These are phyloP conservation scores for Scaptomyza flava DNA, from an alignment of 2,888 invertebrate species.

Conservation along the genomic window DNA sequence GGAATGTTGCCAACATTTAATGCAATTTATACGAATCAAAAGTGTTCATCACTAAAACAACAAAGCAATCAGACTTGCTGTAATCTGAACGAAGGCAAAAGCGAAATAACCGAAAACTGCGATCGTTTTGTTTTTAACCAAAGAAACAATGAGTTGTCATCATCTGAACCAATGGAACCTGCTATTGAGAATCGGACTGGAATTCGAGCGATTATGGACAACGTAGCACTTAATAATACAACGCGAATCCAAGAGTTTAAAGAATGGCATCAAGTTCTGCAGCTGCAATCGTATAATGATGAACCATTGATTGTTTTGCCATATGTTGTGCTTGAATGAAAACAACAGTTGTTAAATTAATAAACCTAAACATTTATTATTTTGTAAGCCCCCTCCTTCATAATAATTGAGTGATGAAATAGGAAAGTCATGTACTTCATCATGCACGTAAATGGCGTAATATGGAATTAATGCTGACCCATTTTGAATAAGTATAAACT, in stretches of 20 bases:
- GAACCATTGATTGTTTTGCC: constrained; percentile 96
- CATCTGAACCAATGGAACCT: not conserved
- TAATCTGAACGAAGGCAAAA: constrained; percentile 40
- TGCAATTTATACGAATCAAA: constrained; percentile 56
- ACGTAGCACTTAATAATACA: constrained; percentile 53
- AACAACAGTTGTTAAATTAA: not conserved
- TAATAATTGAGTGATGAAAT: too few species aligned
- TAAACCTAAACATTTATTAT: constrained; percentile 5
- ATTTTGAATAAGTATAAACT: constrained; percentile 6
- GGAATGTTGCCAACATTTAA: constrained; percentile 79
- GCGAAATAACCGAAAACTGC: constrained; percentile 14
- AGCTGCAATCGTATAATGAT: constrained; percentile 90
- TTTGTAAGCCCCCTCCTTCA: not conserved
- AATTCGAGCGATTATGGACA: constrained; percentile 64
- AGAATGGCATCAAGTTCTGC: constrained; percentile 96
- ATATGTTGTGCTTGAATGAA: constrained; percentile 97
- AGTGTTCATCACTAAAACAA: constrained; percentile 14
- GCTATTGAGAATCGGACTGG: constrained; percentile 76
- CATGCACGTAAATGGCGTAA: not conserved
- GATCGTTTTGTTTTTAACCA: constrained; percentile 2
- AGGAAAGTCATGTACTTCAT: not conserved
- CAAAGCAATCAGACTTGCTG: not conserved
- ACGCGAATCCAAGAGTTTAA: constrained; percentile 86
- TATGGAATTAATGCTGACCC: not conserved
- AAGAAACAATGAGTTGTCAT: not conserved